Base-by-base conservation (phyloP, 1,140 invertebrate species). In the Mercenaria mercenaria region DNA sequence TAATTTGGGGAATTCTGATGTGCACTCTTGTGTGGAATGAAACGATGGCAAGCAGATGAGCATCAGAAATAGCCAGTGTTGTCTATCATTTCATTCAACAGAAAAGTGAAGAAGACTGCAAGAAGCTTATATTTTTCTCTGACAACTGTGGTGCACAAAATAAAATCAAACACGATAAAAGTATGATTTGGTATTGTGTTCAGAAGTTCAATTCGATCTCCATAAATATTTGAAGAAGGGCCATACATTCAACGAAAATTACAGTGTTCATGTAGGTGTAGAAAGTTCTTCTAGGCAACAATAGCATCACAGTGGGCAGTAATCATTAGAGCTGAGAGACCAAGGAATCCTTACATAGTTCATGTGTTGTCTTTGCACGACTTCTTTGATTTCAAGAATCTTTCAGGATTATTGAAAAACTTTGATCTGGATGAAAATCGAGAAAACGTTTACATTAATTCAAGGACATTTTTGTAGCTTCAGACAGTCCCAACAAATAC, bases 171-270 rank as follows among this genome's bases (percentile, higher is more conserved):
- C 2, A 47, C 13, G 52, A 80, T 80, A 39, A 56, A 47, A 13
- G 47, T 56, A 80, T 80, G 77, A 13, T 80, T 18, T 59, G 77
- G 52, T 80, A 39, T 37, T 4, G 10, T 37, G 6, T 80, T 11
- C 3, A 56, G 26, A 80, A 80, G n/a, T 80, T 80, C 18, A 80
- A 80, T 15, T 37, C 56, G 2, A 76, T 10, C 18, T 41, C 72
- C 77, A 80, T 59, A 80, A 37, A 43, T 80, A 80, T 29, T 29
- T 76, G n/a, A 37, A 56, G 23, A 80, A 80, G 32, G 52, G 77
- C 8, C 43, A 80, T 39, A 80, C 77, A 10, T 39, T 43, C 4
- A 80, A 80, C 56, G 52, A 80, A 59, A 32, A 26, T 20, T 43
- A 80, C n/a, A 15, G 10, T 13, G 56, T 80, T 80, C 23, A 80